A percentile compares a stretch with the other conserved stretches of the same genome.
These are phyloP conservation scores for Anarrhichthys ocellatus DNA, from an alignment of 2,113 vertebrate species.

Conservation along the genomic window DNA sequence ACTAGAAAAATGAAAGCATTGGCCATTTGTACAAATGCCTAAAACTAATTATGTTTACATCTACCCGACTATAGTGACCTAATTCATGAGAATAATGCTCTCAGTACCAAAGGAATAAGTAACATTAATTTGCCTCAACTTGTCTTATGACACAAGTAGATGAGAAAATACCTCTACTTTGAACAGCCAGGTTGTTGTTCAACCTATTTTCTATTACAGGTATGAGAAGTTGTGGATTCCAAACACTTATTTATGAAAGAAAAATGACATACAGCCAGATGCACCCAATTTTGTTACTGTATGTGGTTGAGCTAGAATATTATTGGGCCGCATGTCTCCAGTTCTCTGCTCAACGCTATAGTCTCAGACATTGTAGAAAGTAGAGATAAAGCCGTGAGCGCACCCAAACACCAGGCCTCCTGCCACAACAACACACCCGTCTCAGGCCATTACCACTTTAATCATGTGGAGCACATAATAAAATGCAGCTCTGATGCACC, in stretches of 20 bases:
- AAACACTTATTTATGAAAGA: neutral
- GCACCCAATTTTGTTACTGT: neutral
- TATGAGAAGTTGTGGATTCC: neutral
- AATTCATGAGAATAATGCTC: neutral
- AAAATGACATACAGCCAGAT: neutral
- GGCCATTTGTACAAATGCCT: neutral
- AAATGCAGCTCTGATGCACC: slow-evolving; percentile 8
- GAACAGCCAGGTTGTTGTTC: neutral
- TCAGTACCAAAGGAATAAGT: neutral
- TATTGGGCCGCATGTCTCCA: neutral
- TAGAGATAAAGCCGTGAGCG: neutral
- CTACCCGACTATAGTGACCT: neutral
- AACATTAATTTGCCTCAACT: neutral
- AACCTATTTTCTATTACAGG: neutral
- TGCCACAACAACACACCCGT: neutral
- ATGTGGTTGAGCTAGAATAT: neutral
- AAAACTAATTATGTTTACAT: neutral
- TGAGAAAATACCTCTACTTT: neutral
- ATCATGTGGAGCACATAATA: slow-evolving; percentile 25
- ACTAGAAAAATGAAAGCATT: neutral
- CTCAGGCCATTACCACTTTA: slow-evolving; percentile 25
- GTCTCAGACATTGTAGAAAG: neutral
- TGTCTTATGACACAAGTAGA: neutral
- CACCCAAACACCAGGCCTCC: neutral
- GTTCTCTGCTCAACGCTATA: neutral